Evolutionary conservation across 2,797 vertebrate genomes (phyloP), one percentile per base, ranked within the genome.

Genomic region (Pseudotriccus pelzelni): DNA sequence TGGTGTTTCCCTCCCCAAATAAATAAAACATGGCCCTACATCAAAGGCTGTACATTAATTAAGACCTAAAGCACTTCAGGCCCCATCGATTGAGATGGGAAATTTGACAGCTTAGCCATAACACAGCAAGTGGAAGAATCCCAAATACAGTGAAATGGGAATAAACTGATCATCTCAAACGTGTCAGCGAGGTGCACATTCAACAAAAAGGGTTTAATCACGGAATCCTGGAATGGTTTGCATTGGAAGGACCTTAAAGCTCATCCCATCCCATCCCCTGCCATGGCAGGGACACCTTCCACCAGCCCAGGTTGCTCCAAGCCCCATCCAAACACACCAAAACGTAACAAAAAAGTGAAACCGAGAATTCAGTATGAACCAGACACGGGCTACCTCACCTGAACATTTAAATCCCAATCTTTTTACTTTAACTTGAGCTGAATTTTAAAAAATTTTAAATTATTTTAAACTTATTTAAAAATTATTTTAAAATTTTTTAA

Each of bases 21-120:
- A 89, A 82, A 91, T 69, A 87, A 89, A 87, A 82, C 49, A 89
- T 46, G 58, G 56, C 81, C 64, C 52, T 12, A 34, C 78, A 78
- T 70, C 82, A 88, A 75, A 88, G 74, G 14, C 32, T 39, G 46
- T 30, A 74, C 15, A 0, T 73, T 91, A 90, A 94, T 75, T 84
- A 92, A 95, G 55, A 92, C 66, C 77, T 63, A 89, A 93, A 91
- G 68, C 89, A 49, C 69, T 75, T 39, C 20, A 56, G 37, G 34
- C 44, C 56, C 72, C 47, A 84, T 63, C 0, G 2, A 74, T 1
- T 11, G 66, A 79, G 66, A 43, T 1, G 49, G 59, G 37, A 37
- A 78, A 87, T 59, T 13, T 27, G 84, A 66, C 78, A 55, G 90
- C 66, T 50, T 6, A 9, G 15, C 70, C 2, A 0, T 14, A 60